Evolutionary conservation across 2,113 vertebrate genomes (phyloP), one percentile per base, ranked within the genome.

Genomic region (Catharus minimus): DNA sequence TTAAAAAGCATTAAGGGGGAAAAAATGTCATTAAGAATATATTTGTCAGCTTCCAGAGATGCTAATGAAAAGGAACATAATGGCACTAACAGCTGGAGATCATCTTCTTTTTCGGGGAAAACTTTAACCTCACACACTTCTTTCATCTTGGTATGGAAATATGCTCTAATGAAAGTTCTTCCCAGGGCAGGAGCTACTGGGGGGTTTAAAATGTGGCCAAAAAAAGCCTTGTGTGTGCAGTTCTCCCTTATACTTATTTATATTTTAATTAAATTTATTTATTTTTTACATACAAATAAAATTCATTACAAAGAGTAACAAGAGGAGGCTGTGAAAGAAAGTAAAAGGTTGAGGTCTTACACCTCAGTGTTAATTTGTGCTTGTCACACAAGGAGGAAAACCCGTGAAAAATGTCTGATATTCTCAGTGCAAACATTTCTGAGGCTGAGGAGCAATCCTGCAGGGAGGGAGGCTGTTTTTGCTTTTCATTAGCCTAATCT

Each of bases 21-120:
- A 36, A 56, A 88, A 90, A 93, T 73, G 69, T 86, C 88, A 77
- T 96, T 92, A 96, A 90, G 93, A 94, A 65, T 82, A 20, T 71
- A 67, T 95, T 95, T 88, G 91, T 96, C 92, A 90, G 91, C 95
- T 94, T 94, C 89, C 74, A 93, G 96, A 81, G 89, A 96, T 95
- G 93, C 81, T 97, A 97, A 97, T 97, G 96, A 97, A 87, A 60
- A 94, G 96, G 92, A 95, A 90, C 80, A 87, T 93, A 95, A 91
- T 71, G 95, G 93, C 77, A 85, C 93, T 94, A 97, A 95, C 95
- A 93, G 95, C 93, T 68, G 92, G 93, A 95, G 92, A 95, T 88
- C 86, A 69, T 93, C 85, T 87, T n/a, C 86, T 95, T 89, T 95
- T 93, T 91, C 68, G 79, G 89, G 77, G 96, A 95, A 89, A 92